phyloP scores from a whole-genome alignment of 2,113 vertebrate species.

The Emydocephalus ijimae region DNA sequence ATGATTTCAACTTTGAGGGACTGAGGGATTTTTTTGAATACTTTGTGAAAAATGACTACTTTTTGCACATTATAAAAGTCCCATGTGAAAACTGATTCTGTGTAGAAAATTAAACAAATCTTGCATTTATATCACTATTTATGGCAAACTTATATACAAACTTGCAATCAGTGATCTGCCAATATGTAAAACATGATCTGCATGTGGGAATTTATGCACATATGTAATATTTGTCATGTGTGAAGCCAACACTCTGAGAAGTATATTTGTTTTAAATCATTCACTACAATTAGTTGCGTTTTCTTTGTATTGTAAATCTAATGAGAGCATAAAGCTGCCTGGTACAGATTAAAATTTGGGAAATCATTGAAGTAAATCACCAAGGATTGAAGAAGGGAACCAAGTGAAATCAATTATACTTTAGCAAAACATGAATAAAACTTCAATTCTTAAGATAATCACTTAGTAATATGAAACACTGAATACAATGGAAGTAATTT shows the following conservation, averaged over 20 bases:
- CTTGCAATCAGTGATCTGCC: background rate
- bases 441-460: background rate
- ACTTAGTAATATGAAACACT: background rate
- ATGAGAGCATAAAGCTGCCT: background rate
- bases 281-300: background rate
- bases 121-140: background rate
- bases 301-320: background rate
- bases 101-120: constrained; percentile 10
- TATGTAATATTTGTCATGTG: background rate
- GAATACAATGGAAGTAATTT: background rate
- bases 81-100: background rate
- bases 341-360: background rate
- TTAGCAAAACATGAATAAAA: background rate
- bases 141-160: background rate
- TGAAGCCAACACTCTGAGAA: background rate
- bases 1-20: background rate
- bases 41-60: constrained; percentile 3
- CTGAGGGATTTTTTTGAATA: constrained; percentile 9
- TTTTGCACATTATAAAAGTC: background rate
- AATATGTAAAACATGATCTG: background rate
- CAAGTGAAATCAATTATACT: background rate
- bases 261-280: background rate
- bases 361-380: background rate
- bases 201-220: background rate
- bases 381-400: background rate